phyloP scores from a whole-genome alignment of 2,888 invertebrate species.

The Scrobipalpa atriplicella region DNA sequence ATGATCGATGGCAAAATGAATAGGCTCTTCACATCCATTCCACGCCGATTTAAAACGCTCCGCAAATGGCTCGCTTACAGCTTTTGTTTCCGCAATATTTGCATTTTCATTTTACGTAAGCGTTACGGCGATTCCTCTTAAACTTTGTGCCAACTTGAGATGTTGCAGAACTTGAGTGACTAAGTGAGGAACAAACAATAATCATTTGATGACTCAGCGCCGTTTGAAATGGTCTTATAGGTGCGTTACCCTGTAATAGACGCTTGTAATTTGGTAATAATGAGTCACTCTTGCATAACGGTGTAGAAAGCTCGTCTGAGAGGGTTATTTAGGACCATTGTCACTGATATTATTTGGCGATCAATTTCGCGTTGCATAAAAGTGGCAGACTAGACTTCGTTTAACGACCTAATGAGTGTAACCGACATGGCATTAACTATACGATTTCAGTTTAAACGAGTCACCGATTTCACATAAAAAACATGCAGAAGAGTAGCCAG shows the following conservation, averaged over 20 bases:
- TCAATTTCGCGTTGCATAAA: slow-evolving; percentile 52
- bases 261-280: slow-evolving; percentile 57
- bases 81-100: slow-evolving; percentile 55
- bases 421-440: background rate
- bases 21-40: slow-evolving; percentile 39
- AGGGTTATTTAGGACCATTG: slow-evolving; percentile 47
- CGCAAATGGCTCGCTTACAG: slow-evolving; percentile 36
- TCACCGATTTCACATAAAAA: no score
- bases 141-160: slow-evolving; percentile 30
- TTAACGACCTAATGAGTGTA: background rate
- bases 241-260: slow-evolving; percentile 38
- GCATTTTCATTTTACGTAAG: slow-evolving; percentile 57
- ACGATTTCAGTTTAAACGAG: no score
- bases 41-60: slow-evolving; percentile 36
- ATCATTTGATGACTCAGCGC: slow-evolving; percentile 56
- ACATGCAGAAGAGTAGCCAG: no score
- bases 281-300: slow-evolving; percentile 62
- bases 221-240: slow-evolving; percentile 44
- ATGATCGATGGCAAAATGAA: slow-evolving; percentile 45
- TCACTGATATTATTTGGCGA: slow-evolving; percentile 44
- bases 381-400: slow-evolving; percentile 33
- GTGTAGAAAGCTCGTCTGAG: slow-evolving; percentile 47
- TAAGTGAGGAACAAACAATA: slow-evolving; percentile 58
- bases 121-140: slow-evolving; percentile 42
- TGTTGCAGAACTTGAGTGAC: slow-evolving; percentile 42